A percentile compares a stretch with the other conserved stretches of the same genome.
Conservation (phyloP, 2,888 invertebrate genomes). For the Lasioglossum morio region DNA sequence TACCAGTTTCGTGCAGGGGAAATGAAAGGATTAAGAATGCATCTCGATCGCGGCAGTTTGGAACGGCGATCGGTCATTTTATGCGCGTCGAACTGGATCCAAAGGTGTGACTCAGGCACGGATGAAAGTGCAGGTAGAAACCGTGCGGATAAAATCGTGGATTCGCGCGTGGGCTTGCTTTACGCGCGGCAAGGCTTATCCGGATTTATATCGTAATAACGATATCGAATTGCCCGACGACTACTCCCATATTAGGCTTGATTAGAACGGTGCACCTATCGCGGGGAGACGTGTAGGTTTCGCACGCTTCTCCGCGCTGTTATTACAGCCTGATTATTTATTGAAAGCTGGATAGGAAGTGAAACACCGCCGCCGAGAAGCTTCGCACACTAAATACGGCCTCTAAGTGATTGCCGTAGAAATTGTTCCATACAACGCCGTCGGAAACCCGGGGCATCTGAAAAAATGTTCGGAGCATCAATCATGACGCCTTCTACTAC, state of each 20-base stretch:
- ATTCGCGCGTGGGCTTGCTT: slow-evolving; percentile 17
- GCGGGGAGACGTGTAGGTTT: slow-evolving; percentile 6
- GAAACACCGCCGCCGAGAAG: slow-evolving; percentile 7
- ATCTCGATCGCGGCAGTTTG: background rate
- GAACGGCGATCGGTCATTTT: background rate
- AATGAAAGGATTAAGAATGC: background rate
- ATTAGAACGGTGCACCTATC: slow-evolving; percentile 22
- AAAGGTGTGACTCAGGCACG: slow-evolving; percentile 9
- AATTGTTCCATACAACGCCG: background rate
- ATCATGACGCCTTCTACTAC: background rate
- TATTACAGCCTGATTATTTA: slow-evolving; percentile 12
- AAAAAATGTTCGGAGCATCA: background rate
- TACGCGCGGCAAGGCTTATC: background rate
- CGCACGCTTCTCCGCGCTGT: slow-evolving; percentile 12
- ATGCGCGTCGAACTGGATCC: background rate
- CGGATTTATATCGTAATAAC: slow-evolving; percentile 45
- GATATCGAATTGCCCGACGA: slow-evolving; percentile 29
- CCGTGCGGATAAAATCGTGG: background rate
- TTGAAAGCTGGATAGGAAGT: background rate
- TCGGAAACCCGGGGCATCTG: background rate
- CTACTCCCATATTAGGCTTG: slow-evolving; percentile 11
- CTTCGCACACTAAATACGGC: background rate
- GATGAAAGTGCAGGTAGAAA: slow-evolving; percentile 14
- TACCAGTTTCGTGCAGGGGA: background rate
- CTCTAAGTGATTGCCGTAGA: background rate